phyloP scores from a whole-genome alignment of 23 tunicate genomes.

The Clavelina lepadiformis region DNA sequence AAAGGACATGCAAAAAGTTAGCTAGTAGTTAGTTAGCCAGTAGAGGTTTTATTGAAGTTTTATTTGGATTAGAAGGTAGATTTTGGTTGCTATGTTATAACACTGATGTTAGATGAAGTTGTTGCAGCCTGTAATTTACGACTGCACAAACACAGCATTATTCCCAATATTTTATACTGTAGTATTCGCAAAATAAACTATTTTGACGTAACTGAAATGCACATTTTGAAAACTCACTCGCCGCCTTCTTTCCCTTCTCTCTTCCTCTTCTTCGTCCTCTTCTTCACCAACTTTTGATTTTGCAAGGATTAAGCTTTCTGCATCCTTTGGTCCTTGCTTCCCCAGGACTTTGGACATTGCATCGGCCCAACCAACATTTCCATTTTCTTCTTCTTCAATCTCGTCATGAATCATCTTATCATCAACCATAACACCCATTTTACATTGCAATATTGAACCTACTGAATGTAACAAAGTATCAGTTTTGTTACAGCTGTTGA shows the following conservation, averaged over 20 bases:
- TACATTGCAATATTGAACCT: not conserved
- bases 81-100: too few species aligned
- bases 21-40: too few species aligned
- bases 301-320: conserved; percentile 13
- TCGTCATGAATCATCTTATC: not conserved
- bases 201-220: too few species aligned
- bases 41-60: too few species aligned
- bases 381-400: conserved; percentile 1
- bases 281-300: conserved; percentile 13
- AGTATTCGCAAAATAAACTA: too few species aligned
- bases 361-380: conserved; percentile 46
- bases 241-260: conserved; percentile 5
- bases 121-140: too few species aligned
- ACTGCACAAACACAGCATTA: too few species aligned
- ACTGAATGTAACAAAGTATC: not conserved
- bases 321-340: conserved; percentile 21
- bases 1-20: too few species aligned
- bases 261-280: conserved; percentile 5
- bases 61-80: too few species aligned
- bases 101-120: too few species aligned
- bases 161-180: too few species aligned
- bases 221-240: not conserved
- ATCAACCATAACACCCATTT: not conserved
- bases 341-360: conserved; percentile 39
- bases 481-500: not conserved